Conservation (phyloP, 2,888 invertebrate species). For the Pristionchus exspectatus region DNA sequence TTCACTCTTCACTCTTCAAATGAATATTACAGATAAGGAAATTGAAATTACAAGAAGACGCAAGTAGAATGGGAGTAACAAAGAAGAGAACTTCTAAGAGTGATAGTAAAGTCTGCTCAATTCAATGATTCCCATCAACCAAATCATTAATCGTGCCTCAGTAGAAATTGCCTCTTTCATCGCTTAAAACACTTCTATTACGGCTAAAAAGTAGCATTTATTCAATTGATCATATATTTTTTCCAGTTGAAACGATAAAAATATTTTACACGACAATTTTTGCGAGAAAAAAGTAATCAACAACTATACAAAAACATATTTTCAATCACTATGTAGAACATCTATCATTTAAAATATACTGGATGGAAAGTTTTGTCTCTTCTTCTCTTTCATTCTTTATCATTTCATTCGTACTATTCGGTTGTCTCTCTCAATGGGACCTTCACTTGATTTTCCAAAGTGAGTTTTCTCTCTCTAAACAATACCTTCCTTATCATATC, state of each 20-base stretch:
- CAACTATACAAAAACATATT: not conserved
- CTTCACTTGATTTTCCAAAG: not conserved
- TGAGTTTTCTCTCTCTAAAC: not conserved
- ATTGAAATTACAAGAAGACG: conserved; percentile 28
- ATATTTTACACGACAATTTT: not conserved
- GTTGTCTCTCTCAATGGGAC: not conserved
- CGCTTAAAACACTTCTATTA: not conserved
- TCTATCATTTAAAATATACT: too few species aligned
- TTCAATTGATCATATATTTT: not conserved
- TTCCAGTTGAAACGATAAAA: not conserved
- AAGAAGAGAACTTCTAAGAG: conserved; percentile 1
- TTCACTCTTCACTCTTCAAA: not conserved
- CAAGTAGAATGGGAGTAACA: not conserved
- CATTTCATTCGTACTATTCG: not conserved
- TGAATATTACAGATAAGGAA: not conserved
- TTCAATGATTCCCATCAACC: conserved; percentile 2
- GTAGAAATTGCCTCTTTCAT: too few species aligned
- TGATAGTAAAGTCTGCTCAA: conserved; percentile 24
- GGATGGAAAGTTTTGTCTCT: too few species aligned
- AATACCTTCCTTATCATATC: not conserved
- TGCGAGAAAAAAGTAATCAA: too few species aligned
- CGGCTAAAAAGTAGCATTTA: not conserved
- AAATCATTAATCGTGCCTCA: not conserved
- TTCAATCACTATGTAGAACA: not conserved
- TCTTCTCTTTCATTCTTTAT: not conserved